Conservation (phyloP, 2,797 vertebrate genomes). For the Gouania willdenowi region DNA sequence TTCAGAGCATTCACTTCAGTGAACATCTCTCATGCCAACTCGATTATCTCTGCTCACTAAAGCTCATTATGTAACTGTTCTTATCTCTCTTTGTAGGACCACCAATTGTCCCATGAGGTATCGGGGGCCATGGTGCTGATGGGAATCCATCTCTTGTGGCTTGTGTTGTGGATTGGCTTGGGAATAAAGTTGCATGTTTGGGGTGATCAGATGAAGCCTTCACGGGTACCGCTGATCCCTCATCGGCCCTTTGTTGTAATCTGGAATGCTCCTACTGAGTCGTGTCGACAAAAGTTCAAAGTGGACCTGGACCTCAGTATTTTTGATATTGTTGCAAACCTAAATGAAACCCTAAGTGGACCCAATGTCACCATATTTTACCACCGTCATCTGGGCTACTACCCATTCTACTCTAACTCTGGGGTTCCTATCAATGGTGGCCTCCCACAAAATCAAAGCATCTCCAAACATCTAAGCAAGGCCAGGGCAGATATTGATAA, state of each 20-base stretch:
- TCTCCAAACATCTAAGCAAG: constrained; percentile 83
- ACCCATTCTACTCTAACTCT: constrained; percentile 81
- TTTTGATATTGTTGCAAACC: constrained; percentile 85
- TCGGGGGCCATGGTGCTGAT: constrained; percentile 30
- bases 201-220: constrained; percentile 62
- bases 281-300: constrained; percentile 82
- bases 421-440: constrained; percentile 81
- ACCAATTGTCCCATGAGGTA: constrained; percentile 43
- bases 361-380: constrained; percentile 88
- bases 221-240: constrained; percentile 70
- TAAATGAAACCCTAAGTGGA: constrained; percentile 83
- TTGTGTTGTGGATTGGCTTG: constrained; percentile 21
- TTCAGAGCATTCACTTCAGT: constrained; percentile 53
- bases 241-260: constrained; percentile 83
- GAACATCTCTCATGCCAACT: constrained; percentile 24
- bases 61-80: constrained; percentile 38
- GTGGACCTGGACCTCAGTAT: constrained; percentile 84
- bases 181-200: constrained; percentile 4
- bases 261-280: constrained; percentile 86
- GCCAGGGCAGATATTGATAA: constrained; percentile 79
- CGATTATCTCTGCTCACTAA: constrained; percentile 60
- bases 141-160: constrained; percentile 24
- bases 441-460: constrained; percentile 85
- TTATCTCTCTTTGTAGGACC: constrained; percentile 38
- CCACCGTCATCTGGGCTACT: constrained; percentile 84